Evolutionary conservation across 2,888 invertebrate genomes (phyloP), one percentile per base, ranked within the genome.

Genomic region (Drosophila melanosoma): DNA sequence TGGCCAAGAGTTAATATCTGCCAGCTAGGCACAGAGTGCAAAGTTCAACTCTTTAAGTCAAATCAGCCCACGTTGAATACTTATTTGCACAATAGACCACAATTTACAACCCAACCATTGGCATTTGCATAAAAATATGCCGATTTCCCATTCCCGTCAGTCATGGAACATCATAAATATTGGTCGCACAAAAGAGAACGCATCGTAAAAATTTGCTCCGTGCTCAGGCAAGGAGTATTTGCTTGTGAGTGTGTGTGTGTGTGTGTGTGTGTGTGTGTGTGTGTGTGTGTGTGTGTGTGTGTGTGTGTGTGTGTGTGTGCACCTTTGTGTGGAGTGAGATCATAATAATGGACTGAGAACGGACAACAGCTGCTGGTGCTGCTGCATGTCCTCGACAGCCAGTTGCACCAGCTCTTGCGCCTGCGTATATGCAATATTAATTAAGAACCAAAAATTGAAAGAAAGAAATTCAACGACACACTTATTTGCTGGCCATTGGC

Each of bases 401-500:
- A 40, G 20, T 23, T 36, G 35, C 17, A 12, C 32, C 35, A 42
- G 42, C 3, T 40, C 52, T 58, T 68, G 81, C 83, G 83, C 79
- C 73, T 86, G 87, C 84, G 82, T 87, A 81, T 74, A 80, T 80
- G 79, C 84, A 86, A 86, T 86, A 85, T 86, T 85, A 88, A 85
- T 85, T 88, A 85, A 88, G 87, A 73, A 73, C 45, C 76, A 57
- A 56, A 71, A 79, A 54, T 54, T 36, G 52, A 69, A 76, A 61
- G 48, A 59, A 74, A 58, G 54, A 23, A 61, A 45, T 33, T 29
- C 64, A 40, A 45, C 58, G 8, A 23, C 53, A 38, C 20, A 68
- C 57, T 68, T 68, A 68, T 45, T 57, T 71, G 54, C 38, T 48
- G 49, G n/a, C 32, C 45, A 48, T 60, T 49, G 72, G 64, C 29